Conservation (phyloP, 2,888 invertebrate genomes). For the Synergus laeviventris region DNA sequence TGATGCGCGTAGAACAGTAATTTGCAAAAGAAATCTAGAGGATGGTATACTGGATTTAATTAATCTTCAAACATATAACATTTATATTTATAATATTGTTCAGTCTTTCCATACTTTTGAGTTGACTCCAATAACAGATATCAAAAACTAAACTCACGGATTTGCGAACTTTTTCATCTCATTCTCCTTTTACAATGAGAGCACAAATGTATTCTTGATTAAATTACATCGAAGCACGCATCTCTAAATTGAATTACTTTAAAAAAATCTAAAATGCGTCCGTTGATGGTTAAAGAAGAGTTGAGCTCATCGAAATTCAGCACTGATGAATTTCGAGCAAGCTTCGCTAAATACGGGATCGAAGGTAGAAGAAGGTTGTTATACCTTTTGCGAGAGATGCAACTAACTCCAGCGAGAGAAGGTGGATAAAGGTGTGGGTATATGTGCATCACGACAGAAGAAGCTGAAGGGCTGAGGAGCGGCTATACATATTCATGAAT, state of each 20-base stretch:
- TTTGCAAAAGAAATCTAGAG: too few relatives aligned
- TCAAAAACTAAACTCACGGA: slow-evolving; percentile 12
- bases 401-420: slow-evolving; percentile 21
- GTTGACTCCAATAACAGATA: too few relatives aligned
- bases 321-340: slow-evolving; percentile 36
- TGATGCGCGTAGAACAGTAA: too few relatives aligned
- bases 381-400: slow-evolving; percentile 45
- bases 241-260: slow-evolving; percentile 28
- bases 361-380: slow-evolving; percentile 48
- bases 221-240: slow-evolving; percentile 28
- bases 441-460: slow-evolving; percentile 43
- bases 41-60: too few relatives aligned
- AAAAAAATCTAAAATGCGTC: slow-evolving; percentile 37
- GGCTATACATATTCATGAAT: slow-evolving; percentile 54
- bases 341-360: slow-evolving; percentile 39
- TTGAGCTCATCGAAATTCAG: slow-evolving; percentile 32
- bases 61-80: too few relatives aligned
- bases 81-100: too few relatives aligned
- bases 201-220: slow-evolving; percentile 33
- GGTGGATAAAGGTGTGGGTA: slow-evolving; percentile 34
- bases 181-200: not conserved
- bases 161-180: slow-evolving; percentile 4
- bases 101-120: too few relatives aligned
- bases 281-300: slow-evolving; percentile 26
- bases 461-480: slow-evolving; percentile 41